These are phyloP conservation scores for Tridacna gigas DNA, from an alignment of 2,888 invertebrate genomes.

Conservation along the genomic window DNA sequence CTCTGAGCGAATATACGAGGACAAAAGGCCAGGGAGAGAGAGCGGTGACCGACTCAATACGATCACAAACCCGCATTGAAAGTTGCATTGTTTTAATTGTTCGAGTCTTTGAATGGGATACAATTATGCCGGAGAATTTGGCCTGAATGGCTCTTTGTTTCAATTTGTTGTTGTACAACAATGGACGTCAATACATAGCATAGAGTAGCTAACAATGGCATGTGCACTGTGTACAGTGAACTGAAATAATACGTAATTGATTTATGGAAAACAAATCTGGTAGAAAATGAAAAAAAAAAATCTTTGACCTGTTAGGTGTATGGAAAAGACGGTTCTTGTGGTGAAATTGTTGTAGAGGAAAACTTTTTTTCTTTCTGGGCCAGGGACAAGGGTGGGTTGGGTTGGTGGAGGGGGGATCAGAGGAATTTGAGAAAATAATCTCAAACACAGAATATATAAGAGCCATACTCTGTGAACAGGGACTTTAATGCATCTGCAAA, in stretches of 20 bases:
- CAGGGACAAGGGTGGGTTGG: too few species aligned
- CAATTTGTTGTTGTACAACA: conserved; percentile 33
- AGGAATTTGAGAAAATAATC: too few species aligned
- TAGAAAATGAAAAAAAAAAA: background rate
- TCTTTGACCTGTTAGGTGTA: too few species aligned
- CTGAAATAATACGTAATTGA: conserved; percentile 40
- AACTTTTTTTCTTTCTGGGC: too few species aligned
- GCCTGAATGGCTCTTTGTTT: conserved; percentile 48
- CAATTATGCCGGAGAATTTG: conserved; percentile 38
- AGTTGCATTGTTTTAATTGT: conserved; percentile 63
- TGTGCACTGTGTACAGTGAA: conserved; percentile 16
- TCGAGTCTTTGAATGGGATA: conserved; percentile 45
- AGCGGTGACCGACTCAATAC: background rate
- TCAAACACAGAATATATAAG: too few species aligned
- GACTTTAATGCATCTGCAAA: too few species aligned
- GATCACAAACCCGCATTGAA: conserved; percentile 35
- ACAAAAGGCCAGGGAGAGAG: conserved; percentile 5
- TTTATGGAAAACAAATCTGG: conserved; percentile 27
- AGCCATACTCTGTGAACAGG: too few species aligned
- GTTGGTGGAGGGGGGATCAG: too few species aligned
- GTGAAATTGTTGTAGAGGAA: too few species aligned
- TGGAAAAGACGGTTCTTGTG: too few species aligned
- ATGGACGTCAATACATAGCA: conserved; percentile 29
- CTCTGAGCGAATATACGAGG: too few species aligned
- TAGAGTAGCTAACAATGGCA: conserved; percentile 5